These are phyloP conservation scores for Syngnathus scovelli DNA, from an alignment of 2,113 vertebrate species.

Conservation along the genomic window DNA sequence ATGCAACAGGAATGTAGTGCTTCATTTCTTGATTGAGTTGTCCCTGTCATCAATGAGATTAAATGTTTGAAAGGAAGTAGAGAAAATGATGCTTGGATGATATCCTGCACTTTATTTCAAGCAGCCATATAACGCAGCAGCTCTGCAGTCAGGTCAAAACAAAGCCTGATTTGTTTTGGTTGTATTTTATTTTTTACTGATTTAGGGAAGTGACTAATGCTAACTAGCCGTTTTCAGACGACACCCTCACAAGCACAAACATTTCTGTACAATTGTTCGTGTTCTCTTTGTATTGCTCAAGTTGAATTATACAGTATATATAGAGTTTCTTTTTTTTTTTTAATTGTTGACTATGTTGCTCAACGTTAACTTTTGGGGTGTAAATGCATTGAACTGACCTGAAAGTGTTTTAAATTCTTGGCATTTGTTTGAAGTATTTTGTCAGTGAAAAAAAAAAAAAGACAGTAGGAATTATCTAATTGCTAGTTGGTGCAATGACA, in stretches of 20 bases:
- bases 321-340: background rate
- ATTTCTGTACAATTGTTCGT: constrained; percentile 16
- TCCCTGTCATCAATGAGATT: constrained; percentile 41
- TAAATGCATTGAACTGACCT: constrained; percentile 17
- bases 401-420: background rate
- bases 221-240: constrained; percentile 20
- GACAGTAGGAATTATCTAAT: background rate
- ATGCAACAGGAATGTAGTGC: constrained; percentile 53
- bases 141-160: constrained; percentile 16
- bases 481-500: background rate
- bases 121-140: constrained; percentile 27
- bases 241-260: constrained; percentile 44
- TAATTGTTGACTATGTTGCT: constrained; percentile 12
- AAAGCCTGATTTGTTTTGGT: constrained; percentile 7
- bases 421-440: background rate
- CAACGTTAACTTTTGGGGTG: background rate
- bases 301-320: constrained; percentile 26
- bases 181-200: background rate
- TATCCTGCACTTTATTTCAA: constrained; percentile 63
- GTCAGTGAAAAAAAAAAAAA: background rate
- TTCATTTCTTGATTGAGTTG: constrained; percentile 30
- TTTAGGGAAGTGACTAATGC: constrained; percentile 7
- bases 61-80: constrained; percentile 26
- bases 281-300: constrained; percentile 26
- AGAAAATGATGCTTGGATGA: constrained; percentile 28